A percentile compares a stretch with the other conserved stretches of the same genome.
Evolutionary conservation across 2,797 vertebrate genomes (phyloP).

Genomic region (Peromyscus nudipes): DNA sequence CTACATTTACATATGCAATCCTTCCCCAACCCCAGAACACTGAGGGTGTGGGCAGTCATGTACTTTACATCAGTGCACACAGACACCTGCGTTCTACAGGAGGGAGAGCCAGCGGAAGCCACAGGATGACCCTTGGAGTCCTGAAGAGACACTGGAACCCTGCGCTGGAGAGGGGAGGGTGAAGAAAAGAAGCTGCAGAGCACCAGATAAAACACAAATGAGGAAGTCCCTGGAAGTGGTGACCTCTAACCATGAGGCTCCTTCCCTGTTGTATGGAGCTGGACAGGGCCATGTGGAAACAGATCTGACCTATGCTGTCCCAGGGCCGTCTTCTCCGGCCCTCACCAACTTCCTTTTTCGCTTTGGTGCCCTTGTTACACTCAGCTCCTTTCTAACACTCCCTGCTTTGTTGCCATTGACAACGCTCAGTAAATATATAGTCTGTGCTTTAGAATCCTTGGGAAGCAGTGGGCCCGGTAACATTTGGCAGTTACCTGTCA

Average conservation of each 20-base stretch:
- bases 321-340: neutral
- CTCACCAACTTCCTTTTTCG: neutral
- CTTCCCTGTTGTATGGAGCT: neutral
- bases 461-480: slow-evolving; percentile 16
- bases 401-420: neutral
- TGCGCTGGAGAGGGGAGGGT: neutral
- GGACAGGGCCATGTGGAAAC: neutral
- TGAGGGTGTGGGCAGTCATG: accelerated
- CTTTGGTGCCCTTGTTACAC: neutral
- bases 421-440: neutral
- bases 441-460: slow-evolving; percentile 22
- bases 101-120: neutral
- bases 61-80: neutral
- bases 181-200: neutral
- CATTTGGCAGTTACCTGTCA: slow-evolving; percentile 59
- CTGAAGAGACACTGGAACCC: neutral
- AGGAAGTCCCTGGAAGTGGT: neutral
- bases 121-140: neutral
- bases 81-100: accelerated
- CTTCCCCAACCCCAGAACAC: neutral
- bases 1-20: neutral
- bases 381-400: neutral
- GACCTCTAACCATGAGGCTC: neutral
- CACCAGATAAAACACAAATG: neutral
- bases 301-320: neutral